These are phyloP conservation scores for Numenius phaeopus DNA, from an alignment of 2,797 vertebrate species.

Conservation along the genomic window DNA sequence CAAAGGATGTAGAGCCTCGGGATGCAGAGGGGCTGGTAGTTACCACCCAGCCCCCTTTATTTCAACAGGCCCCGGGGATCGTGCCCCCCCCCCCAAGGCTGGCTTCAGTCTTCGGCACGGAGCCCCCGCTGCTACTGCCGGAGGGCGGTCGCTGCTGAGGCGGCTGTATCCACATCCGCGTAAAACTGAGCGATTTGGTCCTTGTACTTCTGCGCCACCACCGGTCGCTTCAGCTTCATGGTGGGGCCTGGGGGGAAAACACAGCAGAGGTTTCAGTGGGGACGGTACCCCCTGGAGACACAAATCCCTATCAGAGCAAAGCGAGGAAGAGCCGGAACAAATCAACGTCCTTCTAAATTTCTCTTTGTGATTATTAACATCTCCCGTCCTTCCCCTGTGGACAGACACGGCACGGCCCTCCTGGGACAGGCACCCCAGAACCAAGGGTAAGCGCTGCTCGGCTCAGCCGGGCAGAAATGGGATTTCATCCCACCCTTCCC, in stretches of 20 bases:
- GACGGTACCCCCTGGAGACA: rapidly evolving
- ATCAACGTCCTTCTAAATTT: rapidly evolving
- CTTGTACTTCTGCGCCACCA: slow-evolving; percentile 88
- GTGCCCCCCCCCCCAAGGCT: background rate
- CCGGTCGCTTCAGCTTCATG: slow-evolving; percentile 89
- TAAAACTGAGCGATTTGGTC: slow-evolving; percentile 88
- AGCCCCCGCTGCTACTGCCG: background rate
- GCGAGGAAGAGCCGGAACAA: background rate
- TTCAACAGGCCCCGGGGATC: background rate
- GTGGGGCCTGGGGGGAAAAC: slow-evolving; percentile 85
- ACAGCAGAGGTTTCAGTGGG: rapidly evolving
- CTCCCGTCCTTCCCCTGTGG: no score
- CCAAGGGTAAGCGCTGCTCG: rapidly evolving
- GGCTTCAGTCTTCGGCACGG: rapidly evolving
- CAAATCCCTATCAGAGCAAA: rapidly evolving
- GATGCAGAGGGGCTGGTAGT: background rate
- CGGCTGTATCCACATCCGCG: rapidly evolving
- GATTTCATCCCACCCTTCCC: background rate
- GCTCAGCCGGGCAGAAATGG: background rate
- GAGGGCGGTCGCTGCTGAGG: rapidly evolving
- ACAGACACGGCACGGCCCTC: rapidly evolving
- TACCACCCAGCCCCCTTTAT: background rate
- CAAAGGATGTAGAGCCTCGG: background rate
- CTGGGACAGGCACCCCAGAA: rapidly evolving
- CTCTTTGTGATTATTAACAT: background rate